Percentiles rank a stretch among this genome's conserved stretches.
Conservation (phyloP, 1,140 invertebrate species). For the Pollicipes pollicipes region DNA sequence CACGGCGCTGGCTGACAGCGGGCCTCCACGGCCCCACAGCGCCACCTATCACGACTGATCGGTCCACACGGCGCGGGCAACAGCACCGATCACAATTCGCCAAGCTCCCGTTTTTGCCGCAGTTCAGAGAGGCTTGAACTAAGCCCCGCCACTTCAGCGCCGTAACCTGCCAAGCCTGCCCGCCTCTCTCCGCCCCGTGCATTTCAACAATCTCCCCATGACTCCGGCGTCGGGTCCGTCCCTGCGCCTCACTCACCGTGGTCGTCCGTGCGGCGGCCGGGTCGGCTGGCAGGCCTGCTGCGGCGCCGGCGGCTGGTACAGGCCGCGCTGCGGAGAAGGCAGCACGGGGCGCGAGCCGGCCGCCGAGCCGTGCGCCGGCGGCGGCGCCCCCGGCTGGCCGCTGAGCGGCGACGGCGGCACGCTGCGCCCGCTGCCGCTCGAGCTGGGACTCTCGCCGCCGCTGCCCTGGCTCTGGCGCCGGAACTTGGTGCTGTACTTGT, state of each 20-base stretch:
- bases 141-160: too few species aligned
- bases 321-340: neutral
- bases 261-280: too few species aligned
- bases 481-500: conserved; percentile 88
- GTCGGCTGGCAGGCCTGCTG: conserved; percentile 3
- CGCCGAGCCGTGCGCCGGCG: neutral
- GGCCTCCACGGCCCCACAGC: neutral
- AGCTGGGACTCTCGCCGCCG: conserved; percentile 5
- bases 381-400: neutral
- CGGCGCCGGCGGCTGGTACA: neutral
- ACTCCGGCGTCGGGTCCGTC: too few species aligned
- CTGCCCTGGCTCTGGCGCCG: conserved; percentile 35
- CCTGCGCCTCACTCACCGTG: too few species aligned
- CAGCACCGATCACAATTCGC: too few species aligned
- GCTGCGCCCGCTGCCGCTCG: conserved; percentile 9
- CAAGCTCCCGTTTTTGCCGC: too few species aligned
- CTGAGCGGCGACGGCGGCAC: conserved; percentile 9
- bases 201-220: too few species aligned
- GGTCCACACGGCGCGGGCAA: neutral
- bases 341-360: conserved; percentile 1
- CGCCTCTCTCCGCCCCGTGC: too few species aligned
- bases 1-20: neutral
- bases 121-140: too few species aligned
- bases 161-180: too few species aligned
- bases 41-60: neutral